A percentile compares a stretch with the other conserved stretches of the same genome.
Conservation (phyloP, 2,888 invertebrate genomes). For the Orthonychiurus folsomi region DNA sequence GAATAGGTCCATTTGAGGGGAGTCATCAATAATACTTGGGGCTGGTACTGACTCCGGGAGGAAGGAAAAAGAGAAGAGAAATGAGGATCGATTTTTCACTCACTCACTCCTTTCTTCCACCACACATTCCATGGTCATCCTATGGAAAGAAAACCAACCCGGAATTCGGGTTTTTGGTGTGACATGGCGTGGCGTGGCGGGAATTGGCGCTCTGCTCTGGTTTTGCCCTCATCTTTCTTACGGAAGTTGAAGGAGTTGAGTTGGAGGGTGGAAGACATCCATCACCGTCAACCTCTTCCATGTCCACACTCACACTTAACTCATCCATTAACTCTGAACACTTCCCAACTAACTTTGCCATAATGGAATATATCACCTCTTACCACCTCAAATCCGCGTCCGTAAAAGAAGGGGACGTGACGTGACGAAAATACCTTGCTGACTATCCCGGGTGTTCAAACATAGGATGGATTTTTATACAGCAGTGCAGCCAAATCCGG, state of each 20-base stretch:
- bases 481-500: too few relatives aligned
- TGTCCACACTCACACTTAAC: slow-evolving; percentile 14
- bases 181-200: not conserved
- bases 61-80: not conserved
- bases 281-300: slow-evolving; percentile 13
- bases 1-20: slow-evolving; percentile 20
- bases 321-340: slow-evolving; percentile 11
- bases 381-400: not conserved
- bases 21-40: slow-evolving; percentile 25
- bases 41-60: too few relatives aligned
- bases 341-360: not conserved
- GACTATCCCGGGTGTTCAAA: too few relatives aligned
- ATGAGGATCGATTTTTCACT: slow-evolving; percentile 6
- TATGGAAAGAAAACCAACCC: too few relatives aligned
- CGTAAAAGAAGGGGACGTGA: too few relatives aligned
- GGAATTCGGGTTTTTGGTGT: not conserved
- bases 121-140: not conserved
- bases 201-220: not conserved
- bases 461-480: too few relatives aligned
- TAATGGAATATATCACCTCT: not conserved
- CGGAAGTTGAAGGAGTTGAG: not conserved
- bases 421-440: too few relatives aligned
- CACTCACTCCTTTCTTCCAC: not conserved
- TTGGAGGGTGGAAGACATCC: not conserved
- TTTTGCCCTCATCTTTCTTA: not conserved